Conservation (phyloP, 2,888 invertebrate species). For the Callyntrura guangdongensis region DNA sequence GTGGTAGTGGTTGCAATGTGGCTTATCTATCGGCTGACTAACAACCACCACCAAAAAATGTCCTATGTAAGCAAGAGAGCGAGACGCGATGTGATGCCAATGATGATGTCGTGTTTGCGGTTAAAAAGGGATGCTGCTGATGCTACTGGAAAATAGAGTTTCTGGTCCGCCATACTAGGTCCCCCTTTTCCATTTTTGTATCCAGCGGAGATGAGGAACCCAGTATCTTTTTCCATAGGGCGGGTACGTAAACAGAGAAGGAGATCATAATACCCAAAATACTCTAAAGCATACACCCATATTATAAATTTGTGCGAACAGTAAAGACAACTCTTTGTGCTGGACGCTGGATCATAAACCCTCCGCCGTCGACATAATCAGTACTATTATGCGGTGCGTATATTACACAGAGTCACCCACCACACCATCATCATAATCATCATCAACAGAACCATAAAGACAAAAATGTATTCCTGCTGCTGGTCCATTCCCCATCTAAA, state of each 20-base stretch:
- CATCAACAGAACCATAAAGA: not conserved
- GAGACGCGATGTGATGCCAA: slow-evolving; percentile 5
- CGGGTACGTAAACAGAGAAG: slow-evolving; percentile 3
- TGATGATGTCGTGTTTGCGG: not conserved
- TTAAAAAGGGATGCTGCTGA: slow-evolving; percentile 21
- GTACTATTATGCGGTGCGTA: not conserved
- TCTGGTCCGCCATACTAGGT: slow-evolving; percentile 21
- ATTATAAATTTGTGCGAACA: not conserved
- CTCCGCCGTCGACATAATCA: not conserved
- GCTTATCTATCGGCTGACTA: not conserved
- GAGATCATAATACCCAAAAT: slow-evolving; percentile 38
- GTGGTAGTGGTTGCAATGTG: slow-evolving; percentile 20
- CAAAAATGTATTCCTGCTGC: not conserved
- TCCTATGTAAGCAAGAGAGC: not conserved
- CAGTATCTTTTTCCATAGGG: not conserved
- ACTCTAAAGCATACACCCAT: not conserved
- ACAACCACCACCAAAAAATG: not conserved
- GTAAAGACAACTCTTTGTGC: slow-evolving; percentile 37
- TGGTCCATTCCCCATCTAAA: not conserved
- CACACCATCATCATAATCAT: not conserved
- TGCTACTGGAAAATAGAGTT: slow-evolving; percentile 1
- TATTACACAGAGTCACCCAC: not conserved
- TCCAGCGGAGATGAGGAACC: slow-evolving; percentile 24
- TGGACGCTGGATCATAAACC: not conserved
- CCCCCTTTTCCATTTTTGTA: not conserved